phyloP scores from a whole-genome alignment of 2,888 invertebrate genomes.

The Leptodirus hochenwartii region DNA sequence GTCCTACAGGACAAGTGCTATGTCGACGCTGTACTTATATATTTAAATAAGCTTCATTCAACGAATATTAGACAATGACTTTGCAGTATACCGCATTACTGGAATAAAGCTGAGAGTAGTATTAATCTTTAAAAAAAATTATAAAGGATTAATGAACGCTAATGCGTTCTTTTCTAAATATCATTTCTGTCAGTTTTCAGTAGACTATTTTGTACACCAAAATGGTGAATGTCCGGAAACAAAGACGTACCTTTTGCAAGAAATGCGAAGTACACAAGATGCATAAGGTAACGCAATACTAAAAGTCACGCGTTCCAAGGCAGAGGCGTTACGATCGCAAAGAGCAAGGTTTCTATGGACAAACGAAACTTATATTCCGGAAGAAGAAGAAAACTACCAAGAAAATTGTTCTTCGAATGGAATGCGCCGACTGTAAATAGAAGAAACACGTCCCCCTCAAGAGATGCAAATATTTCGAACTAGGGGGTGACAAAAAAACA shows the following conservation, averaged over 20 bases:
- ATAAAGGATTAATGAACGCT: no score
- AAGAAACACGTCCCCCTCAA: slow-evolving; percentile 94
- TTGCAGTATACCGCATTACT: no score
- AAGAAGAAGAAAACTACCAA: slow-evolving; percentile 99
- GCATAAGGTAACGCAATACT: slow-evolving; percentile 99
- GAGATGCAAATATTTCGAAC: slow-evolving; percentile 98
- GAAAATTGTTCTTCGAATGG: slow-evolving; percentile 98
- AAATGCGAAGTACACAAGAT: slow-evolving; percentile 97
- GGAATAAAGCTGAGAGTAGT: no score
- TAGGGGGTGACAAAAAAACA: slow-evolving; percentile 99
- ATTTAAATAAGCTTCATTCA: no score
- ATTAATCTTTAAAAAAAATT: no score
- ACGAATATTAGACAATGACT: no score
- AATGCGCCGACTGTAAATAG: slow-evolving; percentile 96
- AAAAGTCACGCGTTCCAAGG: slow-evolving; percentile 96
- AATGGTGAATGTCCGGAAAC: slow-evolving; percentile 99
- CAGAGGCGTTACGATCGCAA: slow-evolving; percentile 98
- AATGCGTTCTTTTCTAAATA: no score
- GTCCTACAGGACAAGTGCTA: no score
- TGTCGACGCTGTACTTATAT: no score
- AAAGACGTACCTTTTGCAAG: slow-evolving; percentile 96
- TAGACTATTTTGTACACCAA: no score
- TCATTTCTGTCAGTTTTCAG: no score
- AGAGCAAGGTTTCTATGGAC: slow-evolving; percentile 98
- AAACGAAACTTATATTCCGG: slow-evolving; percentile 99